Evolutionary conservation across 37 sponge, comb jelly and placozoan species (phyloP), one percentile per base, ranked within the genome.

Genomic region (Halisarca cf. caerulea): DNA sequence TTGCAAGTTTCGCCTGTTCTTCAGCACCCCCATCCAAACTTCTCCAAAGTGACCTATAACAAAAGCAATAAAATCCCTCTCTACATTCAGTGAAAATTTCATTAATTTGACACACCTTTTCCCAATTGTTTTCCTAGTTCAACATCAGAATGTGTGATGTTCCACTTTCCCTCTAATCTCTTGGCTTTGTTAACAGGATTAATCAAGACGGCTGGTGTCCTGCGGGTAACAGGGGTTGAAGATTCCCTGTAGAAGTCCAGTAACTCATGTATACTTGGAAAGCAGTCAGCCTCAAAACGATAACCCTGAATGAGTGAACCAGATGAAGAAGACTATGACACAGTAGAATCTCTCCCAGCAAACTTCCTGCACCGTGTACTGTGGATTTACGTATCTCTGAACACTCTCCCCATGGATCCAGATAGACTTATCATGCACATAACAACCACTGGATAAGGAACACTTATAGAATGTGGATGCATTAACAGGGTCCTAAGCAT

Each of bases 31-130:
- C 70, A 86, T 92, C 58, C 53, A 95, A 27, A 97, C 98, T 21
- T 97, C 96, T 1, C 98, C 96, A 86, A 97, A 97, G 9, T 90
- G 84, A 0, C 98, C 98, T 70, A 90, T 86, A 0, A 89, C 91
- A 2, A n/a, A 74, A 74, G n/a, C 34, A 68, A 47, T 47, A 47
- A 47, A 47, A 20, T n/a, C 69, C 69, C 9, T 66, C 11, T 9
- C 69, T 66, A 66, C 69, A n/a, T 66, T 9, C 27, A 66, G 21
- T 25, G 21, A n/a, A 14, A 66, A 24, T 28, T 66, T 66, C 27
- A 23, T 25, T 24, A 66, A 28, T 72, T 7, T 72, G 23, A 32
- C 74, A 8, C 41, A 54, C 59, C 58, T 57, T 58, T 80, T 58
- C 59, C 58, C 36, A 80, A 40, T 27, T 80, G 60, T 15, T 80